These are phyloP conservation scores for Rutilus rutilus DNA, from an alignment of 2,113 vertebrate genomes.

Conservation along the genomic window DNA sequence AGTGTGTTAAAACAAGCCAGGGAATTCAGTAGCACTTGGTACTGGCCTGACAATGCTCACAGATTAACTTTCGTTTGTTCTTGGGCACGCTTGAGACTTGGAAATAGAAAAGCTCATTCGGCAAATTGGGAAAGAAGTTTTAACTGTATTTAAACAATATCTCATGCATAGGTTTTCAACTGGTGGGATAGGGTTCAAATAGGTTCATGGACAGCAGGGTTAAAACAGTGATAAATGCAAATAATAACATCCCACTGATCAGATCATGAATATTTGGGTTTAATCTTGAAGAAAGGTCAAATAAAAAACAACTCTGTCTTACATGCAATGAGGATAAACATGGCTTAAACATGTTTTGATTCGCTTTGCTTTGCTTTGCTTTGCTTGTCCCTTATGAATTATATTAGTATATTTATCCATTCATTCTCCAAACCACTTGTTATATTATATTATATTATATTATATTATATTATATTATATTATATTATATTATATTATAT, in stretches of 20 bases:
- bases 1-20: conserved; percentile 39
- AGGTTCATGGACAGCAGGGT: not conserved
- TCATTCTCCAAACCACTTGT: no score
- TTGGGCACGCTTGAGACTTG: not conserved
- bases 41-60: conserved; percentile 3
- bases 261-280: not conserved
- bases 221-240: not conserved
- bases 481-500: not conserved
- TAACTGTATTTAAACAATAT: not conserved
- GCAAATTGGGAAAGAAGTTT: not conserved
- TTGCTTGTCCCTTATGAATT: no score
- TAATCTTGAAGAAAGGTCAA: not conserved
- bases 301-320: not conserved
- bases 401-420: no score
- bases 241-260: not conserved
- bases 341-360: no score
- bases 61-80: conserved; percentile 19
- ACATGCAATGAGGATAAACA: no score
- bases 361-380: no score
- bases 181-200: not conserved
- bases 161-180: not conserved
- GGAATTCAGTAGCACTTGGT: conserved; percentile 14
- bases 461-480: not conserved
- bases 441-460: not conserved
- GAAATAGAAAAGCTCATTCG: not conserved